Evolutionary conservation across 2,888 invertebrate species (phyloP).

Genomic region (Hemithea aestivaria): DNA sequence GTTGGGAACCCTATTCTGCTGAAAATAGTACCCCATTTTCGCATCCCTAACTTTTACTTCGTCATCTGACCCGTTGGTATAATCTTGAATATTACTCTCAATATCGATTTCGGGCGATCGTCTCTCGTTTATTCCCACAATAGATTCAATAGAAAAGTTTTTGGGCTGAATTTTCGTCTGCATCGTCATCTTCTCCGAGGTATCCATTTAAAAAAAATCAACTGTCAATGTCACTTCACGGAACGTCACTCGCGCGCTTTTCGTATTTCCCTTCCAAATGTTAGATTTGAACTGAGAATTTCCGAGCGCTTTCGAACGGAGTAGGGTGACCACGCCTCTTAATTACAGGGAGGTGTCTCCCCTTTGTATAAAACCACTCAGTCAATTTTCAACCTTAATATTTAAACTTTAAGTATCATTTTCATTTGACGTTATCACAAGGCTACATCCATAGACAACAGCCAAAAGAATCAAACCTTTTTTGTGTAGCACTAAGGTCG

Average conservation of each 20-base stretch:
- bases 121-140: constrained; percentile 68
- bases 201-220: constrained; percentile 58
- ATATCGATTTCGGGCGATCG: constrained; percentile 72
- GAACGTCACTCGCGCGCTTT: constrained; percentile 25
- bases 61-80: constrained; percentile 54
- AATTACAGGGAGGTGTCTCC: constrained; percentile 36
- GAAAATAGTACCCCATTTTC: constrained; percentile 68
- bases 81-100: constrained; percentile 65
- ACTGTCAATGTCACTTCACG: constrained; percentile 11
- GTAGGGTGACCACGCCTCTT: constrained; percentile 44
- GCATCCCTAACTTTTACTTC: constrained; percentile 60
- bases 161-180: constrained; percentile 75
- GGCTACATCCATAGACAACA: constrained; percentile 9
- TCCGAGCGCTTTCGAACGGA: constrained; percentile 32
- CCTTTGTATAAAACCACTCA: constrained; percentile 14
- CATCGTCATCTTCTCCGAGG: constrained; percentile 61
- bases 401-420: background rate
- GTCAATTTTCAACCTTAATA: constrained; percentile 2
- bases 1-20: constrained; percentile 65
- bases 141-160: constrained; percentile 82
- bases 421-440: constrained; percentile 2
- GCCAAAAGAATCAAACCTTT: constrained; percentile 18
- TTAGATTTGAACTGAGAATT: constrained; percentile 45
- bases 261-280: constrained; percentile 47
- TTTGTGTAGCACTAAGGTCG: background rate